A percentile compares a stretch with the other conserved stretches of the same genome.
These are phyloP conservation scores for Odontomachus brunneus DNA, from an alignment of 1,140 invertebrate species.

Conservation along the genomic window DNA sequence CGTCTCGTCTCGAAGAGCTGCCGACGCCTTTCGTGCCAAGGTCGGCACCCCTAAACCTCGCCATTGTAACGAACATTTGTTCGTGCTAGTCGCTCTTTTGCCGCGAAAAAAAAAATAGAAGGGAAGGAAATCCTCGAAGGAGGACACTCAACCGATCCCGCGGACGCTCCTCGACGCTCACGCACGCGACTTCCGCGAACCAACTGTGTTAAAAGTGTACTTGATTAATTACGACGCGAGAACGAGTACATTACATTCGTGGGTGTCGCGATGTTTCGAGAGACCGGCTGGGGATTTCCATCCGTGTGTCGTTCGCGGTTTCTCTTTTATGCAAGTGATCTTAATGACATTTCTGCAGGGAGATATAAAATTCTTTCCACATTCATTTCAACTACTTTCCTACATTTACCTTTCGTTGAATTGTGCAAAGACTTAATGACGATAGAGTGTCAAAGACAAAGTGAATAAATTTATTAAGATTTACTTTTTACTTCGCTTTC, in stretches of 20 bases:
- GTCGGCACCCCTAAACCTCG: constrained; percentile 59
- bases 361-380: too few species aligned
- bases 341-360: too few species aligned
- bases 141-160: too few species aligned
- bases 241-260: background rate
- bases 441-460: too few species aligned
- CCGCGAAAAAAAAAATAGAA: background rate
- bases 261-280: background rate
- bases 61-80: background rate
- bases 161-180: background rate
- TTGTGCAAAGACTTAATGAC: too few species aligned
- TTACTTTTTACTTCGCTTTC: too few species aligned
- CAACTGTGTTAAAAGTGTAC: constrained; percentile 29
- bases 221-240: constrained; percentile 22
- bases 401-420: too few species aligned
- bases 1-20: constrained; percentile 36
- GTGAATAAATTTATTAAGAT: too few species aligned
- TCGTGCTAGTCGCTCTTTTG: background rate
- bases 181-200: constrained; percentile 19
- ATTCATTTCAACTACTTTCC: too few species aligned
- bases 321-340: too few species aligned
- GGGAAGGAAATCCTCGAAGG: too few species aligned
- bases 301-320: background rate
- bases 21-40: constrained; percentile 66
- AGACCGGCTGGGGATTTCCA: background rate